Percentiles rank a stretch among this genome's conserved stretches.
Evolutionary conservation across 1,140 invertebrate genomes (phyloP).

Genomic region (Ganaspis sp.): DNA sequence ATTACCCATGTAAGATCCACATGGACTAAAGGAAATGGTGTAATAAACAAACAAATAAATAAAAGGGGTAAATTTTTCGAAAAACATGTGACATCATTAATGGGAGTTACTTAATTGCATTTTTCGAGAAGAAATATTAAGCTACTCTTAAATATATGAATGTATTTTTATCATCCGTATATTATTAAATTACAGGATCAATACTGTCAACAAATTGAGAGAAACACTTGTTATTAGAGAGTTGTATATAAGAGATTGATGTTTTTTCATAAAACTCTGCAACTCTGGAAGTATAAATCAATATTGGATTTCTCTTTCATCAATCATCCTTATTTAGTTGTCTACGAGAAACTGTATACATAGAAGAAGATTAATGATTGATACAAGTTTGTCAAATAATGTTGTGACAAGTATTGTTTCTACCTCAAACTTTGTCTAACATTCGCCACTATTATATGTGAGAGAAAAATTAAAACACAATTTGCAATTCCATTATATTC

Average conservation of each 20-base stretch:
- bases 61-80: too few species aligned
- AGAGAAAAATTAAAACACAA: too few species aligned
- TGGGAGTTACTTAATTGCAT: too few species aligned
- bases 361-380: background rate
- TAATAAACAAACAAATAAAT: too few species aligned
- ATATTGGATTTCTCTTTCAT: background rate
- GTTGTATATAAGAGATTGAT: background rate
- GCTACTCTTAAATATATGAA: too few species aligned
- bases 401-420: too few species aligned
- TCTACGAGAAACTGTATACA: background rate
- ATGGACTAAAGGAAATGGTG: too few species aligned
- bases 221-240: background rate
- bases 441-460: too few species aligned
- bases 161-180: background rate
- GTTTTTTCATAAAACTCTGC: background rate
- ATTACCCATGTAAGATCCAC: too few species aligned
- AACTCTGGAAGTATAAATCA: background rate
- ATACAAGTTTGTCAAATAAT: background rate
- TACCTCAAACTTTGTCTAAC: too few species aligned
- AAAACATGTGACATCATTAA: too few species aligned
- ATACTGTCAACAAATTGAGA: background rate
- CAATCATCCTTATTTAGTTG: constrained; percentile 3
- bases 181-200: background rate
- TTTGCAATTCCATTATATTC: background rate
- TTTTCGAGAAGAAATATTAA: too few species aligned